Conservation (phyloP, 2,113 vertebrate species). For the Melanocharis versteri region DNA sequence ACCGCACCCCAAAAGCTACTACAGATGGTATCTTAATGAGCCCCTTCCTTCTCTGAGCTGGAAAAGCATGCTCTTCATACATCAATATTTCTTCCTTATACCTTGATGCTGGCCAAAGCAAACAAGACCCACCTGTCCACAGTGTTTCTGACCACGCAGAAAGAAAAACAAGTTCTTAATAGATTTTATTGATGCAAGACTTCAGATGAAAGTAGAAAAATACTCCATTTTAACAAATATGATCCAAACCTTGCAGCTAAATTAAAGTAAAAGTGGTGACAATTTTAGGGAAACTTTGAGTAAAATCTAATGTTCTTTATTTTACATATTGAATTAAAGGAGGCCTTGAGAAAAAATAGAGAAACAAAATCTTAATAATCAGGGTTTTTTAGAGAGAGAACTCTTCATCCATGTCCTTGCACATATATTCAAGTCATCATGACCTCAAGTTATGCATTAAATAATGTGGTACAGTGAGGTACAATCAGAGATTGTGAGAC, state of each 20-base stretch:
- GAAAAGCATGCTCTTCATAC: background rate
- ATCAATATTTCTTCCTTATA: conserved; percentile 3
- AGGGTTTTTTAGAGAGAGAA: background rate
- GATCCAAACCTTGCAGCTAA: background rate
- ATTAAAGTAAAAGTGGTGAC: background rate
- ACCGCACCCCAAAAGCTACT: background rate
- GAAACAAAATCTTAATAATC: background rate
- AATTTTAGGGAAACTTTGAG: background rate
- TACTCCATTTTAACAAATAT: background rate
- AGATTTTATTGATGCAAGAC: background rate
- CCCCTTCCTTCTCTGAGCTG: background rate
- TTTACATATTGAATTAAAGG: background rate
- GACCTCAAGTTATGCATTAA: background rate
- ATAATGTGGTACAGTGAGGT: background rate
- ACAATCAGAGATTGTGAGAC: background rate
- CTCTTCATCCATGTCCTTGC: background rate
- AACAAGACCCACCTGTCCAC: conserved; percentile 49
- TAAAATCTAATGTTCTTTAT: background rate
- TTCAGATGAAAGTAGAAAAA: conserved; percentile 6
- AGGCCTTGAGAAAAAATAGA: background rate
- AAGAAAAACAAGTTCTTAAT: background rate
- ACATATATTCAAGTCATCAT: background rate
- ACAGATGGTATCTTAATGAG: background rate
- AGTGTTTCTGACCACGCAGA: background rate
- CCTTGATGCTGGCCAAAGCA: conserved; percentile 36